A percentile compares a stretch with the other conserved stretches of the same genome.
Evolutionary conservation across 1,140 invertebrate species (phyloP).

Genomic region (Papilio dardanus): DNA sequence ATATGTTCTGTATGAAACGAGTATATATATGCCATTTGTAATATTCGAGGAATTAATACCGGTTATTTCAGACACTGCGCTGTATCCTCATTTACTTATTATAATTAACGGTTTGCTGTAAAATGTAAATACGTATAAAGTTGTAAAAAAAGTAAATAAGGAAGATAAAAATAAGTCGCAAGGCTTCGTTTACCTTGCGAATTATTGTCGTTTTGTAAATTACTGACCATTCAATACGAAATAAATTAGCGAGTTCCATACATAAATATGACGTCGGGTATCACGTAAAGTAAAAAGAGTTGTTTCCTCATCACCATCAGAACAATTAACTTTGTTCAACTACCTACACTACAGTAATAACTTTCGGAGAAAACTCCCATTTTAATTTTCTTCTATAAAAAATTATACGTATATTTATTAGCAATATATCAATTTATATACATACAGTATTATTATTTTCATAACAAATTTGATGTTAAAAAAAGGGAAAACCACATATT

Average conservation of each 20-base stretch:
- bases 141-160: conserved; percentile 2
- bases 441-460: too few species aligned
- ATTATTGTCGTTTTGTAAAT: conserved; percentile 15
- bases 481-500: not conserved
- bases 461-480: not conserved
- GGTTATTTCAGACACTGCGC: not conserved
- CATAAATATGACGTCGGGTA: not conserved
- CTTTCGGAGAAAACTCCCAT: too few species aligned
- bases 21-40: not conserved
- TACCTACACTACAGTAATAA: too few species aligned
- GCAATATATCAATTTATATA: too few species aligned
- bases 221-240: not conserved
- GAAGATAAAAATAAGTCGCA: conserved; percentile 11
- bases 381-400: too few species aligned
- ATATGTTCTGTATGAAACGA: too few species aligned
- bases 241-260: conserved; percentile 16
- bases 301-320: not conserved
- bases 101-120: not conserved
- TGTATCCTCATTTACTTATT: not conserved
- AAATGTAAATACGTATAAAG: not conserved
- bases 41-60: not conserved
- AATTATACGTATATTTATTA: too few species aligned
- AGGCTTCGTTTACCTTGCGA: not conserved
- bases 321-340: not conserved
- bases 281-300: not conserved